Evolutionary conservation across 1,140 invertebrate species (phyloP), one percentile per base, ranked within the genome.

Genomic region (Drosophila sechellia): DNA sequence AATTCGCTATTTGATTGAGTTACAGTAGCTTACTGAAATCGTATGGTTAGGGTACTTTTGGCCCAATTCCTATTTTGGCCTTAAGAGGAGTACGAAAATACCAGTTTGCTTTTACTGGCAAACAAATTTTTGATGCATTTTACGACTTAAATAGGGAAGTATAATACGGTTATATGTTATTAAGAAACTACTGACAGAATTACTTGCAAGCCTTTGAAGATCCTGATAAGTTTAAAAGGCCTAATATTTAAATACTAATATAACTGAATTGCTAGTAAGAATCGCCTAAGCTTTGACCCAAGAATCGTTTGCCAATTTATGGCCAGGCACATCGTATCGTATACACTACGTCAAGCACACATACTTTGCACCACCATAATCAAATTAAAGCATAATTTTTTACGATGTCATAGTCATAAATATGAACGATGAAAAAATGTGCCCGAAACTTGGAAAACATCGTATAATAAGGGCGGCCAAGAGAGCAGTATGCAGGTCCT

Each of bases 321-420:
- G 59, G 75, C 70, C 40, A 81, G 55, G 15, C 39, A 20, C 46
- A 79, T 65, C 79, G 77, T 17, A 17, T 17, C 81, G 74, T 81
- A 81, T 81, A 87, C 83, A 75, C 79, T 54, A 40, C 42, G 56
- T 60, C 0, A 34, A 25, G 17, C 37, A 15, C 25, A 40, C 50
- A 48, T 8, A 63, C 70, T 71, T 53, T 27, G 55, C 37, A 55
- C 59, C 77, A 70, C 65, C 80, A 89, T 89, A 89, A 89, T 89
- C 84, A 89, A 89, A 89, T 89, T 84, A 89, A 89, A 89, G 79
- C 84, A 89, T 89, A 89, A 89, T 89, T 84, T 89, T 89, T 89
- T 89, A 89, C 85, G 80, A 89, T 68, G 73, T 89, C 84, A 89
- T 89, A 89, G 84, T 75, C 85, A 89, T 89, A 89, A 89, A 89